Conservation (phyloP, 2,113 vertebrate genomes). For the Ibidorhyncha struthersii region DNA sequence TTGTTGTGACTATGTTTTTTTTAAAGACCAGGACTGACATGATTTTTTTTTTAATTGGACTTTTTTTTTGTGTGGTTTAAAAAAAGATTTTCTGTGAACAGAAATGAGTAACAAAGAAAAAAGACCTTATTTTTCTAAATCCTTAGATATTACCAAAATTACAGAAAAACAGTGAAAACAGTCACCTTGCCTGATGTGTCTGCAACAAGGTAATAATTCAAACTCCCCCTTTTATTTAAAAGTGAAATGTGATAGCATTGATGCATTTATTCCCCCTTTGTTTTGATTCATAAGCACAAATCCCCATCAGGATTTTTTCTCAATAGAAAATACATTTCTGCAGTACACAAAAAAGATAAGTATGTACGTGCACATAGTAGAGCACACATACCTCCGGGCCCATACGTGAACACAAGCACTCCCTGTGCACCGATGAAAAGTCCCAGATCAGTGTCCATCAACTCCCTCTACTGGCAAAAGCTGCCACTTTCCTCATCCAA, state of each 20-base stretch:
- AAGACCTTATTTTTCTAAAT: neutral
- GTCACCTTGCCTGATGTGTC: neutral
- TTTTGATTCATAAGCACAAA: neutral
- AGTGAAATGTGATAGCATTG: neutral
- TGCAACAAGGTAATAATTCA: neutral
- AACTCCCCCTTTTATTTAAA: neutral
- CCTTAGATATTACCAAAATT: neutral
- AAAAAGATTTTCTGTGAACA: neutral
- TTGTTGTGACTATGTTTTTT: neutral
- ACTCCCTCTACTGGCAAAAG: slow-evolving; percentile 76
- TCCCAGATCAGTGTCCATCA: slow-evolving; percentile 25
- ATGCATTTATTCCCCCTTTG: neutral
- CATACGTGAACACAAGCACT: too few species aligned
- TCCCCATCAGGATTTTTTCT: neutral
- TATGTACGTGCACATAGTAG: fast-evolving
- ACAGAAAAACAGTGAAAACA: neutral
- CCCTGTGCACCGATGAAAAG: neutral
- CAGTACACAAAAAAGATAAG: neutral
- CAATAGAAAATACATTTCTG: neutral
- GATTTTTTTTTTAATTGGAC: neutral
- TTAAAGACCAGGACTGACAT: neutral
- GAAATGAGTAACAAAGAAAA: neutral
- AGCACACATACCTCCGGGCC: neutral
- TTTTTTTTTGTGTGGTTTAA: neutral
- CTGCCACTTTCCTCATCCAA: neutral